Base-by-base conservation (phyloP, 2,888 invertebrate species). In the Perdita meconis region DNA sequence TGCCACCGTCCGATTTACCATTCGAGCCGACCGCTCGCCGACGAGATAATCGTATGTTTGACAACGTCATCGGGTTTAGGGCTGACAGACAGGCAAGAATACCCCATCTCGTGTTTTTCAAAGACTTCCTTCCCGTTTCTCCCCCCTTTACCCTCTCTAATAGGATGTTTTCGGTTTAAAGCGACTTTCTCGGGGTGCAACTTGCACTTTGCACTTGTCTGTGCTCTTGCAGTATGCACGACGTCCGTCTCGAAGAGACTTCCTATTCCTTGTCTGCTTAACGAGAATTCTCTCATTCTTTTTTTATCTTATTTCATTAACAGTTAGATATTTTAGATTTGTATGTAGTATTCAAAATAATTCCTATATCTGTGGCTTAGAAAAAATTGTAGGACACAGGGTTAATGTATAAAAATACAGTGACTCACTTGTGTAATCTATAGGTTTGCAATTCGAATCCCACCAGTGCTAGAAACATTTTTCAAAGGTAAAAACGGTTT, bases 21-120 rank as follows among this genome's bases (percentile, higher is more conserved):
- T 60, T 30, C 44, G 12, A 22, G 34, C 44, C n/a, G 53, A 36
- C 30, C n/a, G 53, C 13, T 38, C 47, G 40, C 10, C 71, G 78
- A 77, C 77, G 67, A 59, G 67, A 67, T 75, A 64, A 75, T 79
- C 67, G 50, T 56, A 8, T 79, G 79, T 80, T 80, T 80, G 51
- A 68, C 67, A 70, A 50, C 67, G 64, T 67, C 70, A 67, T 40
- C 53, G 70, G 74, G 70, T 80, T 80, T 74, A 67, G 26, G 36
- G 73, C 63, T 69, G 47, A 59, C 47, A 10, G 22, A 1, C 1
- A 22, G 19, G 50, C 19, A 19, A 47, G 51, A 60, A 68, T 60
- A 40, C 56, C 67, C 61, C 30, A n/a, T n/a, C 44, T 22, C 59
- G 8, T 8, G 60, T 64, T 42, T 60, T 79, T 77, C 67, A 71